A percentile compares a stretch with the other conserved stretches of the same genome.
These are phyloP conservation scores for Callipepla squamata DNA, from an alignment of 2,113 vertebrate genomes.

Conservation along the genomic window DNA sequence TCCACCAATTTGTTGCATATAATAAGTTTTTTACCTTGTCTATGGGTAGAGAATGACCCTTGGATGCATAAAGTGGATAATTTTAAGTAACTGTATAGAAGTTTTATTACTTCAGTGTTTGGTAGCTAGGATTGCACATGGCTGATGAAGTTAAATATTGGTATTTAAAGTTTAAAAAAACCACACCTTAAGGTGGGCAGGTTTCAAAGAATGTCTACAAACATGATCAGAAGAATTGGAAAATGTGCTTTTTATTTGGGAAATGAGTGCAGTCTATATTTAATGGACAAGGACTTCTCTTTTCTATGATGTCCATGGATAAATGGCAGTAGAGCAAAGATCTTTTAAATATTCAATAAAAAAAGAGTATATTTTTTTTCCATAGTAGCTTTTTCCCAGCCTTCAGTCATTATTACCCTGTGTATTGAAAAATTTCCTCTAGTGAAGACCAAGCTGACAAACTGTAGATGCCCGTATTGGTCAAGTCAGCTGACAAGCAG, in stretches of 20 bases:
- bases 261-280: not conserved
- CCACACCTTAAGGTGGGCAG: not conserved
- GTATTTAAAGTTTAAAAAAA: not conserved
- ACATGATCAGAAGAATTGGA: not conserved
- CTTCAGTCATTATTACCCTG: not conserved
- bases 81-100: not conserved
- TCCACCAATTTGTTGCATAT: not conserved
- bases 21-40: not conserved
- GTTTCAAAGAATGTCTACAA: not conserved
- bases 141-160: not conserved
- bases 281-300: not conserved
- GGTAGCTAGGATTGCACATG: not conserved
- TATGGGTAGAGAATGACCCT: not conserved
- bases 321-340: not conserved
- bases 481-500: not conserved
- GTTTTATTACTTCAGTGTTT: not conserved
- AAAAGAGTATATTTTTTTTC: not conserved
- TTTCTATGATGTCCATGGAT: not conserved
- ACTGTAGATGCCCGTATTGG: not conserved
- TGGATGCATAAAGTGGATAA: not conserved
- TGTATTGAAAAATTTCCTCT: not conserved
- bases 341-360: not conserved
- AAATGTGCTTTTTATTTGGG: not conserved
- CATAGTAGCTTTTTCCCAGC: not conserved
- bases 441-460: not conserved